Percentiles rank a stretch among this genome's conserved stretches.
Evolutionary conservation across 1,140 invertebrate genomes (phyloP).

Genomic region (Heliconius congener): DNA sequence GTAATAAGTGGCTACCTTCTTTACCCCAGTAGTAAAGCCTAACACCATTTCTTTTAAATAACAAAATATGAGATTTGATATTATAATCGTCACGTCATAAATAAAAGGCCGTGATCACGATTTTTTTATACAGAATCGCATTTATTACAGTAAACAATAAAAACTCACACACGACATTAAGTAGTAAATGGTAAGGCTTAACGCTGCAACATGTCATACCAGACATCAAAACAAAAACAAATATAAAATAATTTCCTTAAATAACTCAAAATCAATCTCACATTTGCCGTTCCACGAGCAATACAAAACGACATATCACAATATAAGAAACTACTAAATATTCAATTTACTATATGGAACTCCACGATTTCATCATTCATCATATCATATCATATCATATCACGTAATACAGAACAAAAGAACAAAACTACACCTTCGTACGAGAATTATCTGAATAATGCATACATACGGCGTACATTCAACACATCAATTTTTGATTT

Average conservation of each 20-base stretch:
- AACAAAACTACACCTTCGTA: neutral
- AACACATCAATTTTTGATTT: constrained; percentile 6
- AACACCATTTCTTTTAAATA: too few relatives aligned
- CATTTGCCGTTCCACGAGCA: neutral
- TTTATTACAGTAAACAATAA: too few relatives aligned
- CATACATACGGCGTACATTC: neutral
- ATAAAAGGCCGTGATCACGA: too few relatives aligned
- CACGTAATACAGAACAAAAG: neutral
- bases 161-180: too few relatives aligned
- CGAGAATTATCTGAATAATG: neutral
- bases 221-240: neutral
- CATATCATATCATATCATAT: neutral
- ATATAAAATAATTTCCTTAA: neutral
- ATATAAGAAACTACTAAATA: neutral
- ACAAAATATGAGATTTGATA: too few relatives aligned
- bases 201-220: too few relatives aligned
- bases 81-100: too few relatives aligned
- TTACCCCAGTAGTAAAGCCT: too few relatives aligned
- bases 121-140: too few relatives aligned
- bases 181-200: too few relatives aligned
- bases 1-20: too few relatives aligned
- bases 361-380: constrained; percentile 5
- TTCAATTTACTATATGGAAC: neutral
- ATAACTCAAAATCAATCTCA: neutral
- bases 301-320: neutral